Conservation (phyloP, 2,797 vertebrate genomes). For the Triplophysa bombifrons region DNA sequence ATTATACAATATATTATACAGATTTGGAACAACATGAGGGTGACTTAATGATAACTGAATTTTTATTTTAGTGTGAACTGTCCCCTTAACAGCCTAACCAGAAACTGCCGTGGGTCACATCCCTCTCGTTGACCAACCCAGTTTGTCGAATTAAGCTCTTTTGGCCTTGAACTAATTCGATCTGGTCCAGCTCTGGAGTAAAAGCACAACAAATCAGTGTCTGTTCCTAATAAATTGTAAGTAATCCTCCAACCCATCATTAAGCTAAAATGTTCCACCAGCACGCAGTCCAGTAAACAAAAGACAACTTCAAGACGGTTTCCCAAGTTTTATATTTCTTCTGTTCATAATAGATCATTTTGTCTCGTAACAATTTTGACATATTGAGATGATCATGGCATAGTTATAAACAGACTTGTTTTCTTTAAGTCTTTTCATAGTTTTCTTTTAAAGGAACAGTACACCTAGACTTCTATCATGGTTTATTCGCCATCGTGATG, state of each 20-base stretch:
- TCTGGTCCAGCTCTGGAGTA: background rate
- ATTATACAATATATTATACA: no score
- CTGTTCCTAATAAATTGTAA: slow-evolving; percentile 6
- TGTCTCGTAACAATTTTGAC: background rate
- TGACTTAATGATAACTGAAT: no score
- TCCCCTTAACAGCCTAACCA: background rate
- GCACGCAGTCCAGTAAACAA: background rate
- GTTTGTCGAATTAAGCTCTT: slow-evolving; percentile 15
- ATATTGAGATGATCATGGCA: background rate
- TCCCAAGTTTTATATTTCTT: background rate
- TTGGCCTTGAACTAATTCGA: background rate
- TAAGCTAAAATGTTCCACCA: slow-evolving; percentile 5
- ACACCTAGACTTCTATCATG: background rate
- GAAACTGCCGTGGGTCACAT: slow-evolving; percentile 9
- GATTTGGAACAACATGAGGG: no score
- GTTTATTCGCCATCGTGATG: background rate
- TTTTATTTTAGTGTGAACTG: no score
- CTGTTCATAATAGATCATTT: background rate
- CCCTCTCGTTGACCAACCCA: slow-evolving; percentile 7
- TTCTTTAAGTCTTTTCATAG: background rate
- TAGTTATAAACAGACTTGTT: background rate
- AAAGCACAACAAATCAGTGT: background rate
- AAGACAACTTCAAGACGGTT: background rate
- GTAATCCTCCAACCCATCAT: slow-evolving; percentile 1
- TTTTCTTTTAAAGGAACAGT: background rate